Base-by-base conservation (phyloP, 2,797 vertebrate genomes). In the Momotus momota region DNA sequence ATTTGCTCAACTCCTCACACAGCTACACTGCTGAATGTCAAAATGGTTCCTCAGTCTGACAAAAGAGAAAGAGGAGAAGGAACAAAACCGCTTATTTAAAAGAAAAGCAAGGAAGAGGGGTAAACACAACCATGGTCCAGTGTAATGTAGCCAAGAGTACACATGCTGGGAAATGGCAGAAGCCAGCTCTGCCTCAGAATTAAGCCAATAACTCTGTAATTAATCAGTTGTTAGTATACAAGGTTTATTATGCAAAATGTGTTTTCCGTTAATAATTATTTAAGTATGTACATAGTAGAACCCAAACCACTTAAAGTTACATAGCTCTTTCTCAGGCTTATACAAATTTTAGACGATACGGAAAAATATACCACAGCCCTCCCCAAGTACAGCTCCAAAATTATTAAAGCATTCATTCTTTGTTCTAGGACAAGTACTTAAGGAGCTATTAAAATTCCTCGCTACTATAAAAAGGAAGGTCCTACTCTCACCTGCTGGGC, bases 401-500 rank as follows among this genome's bases (percentile, higher is more conserved):
- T 29, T 9, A 52, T 5, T n/a, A 41, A 48, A 88, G 33, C 33
- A 48, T 41, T 60, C 15, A 18, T 23, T 91, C 52, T 71, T 33
- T 48, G 10, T 45, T 80, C 29, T 25, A 78, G 69, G 69, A 40
- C n/a, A 52, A 77, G 49, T 3, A 35, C 13, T 22, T 18, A 7
- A 62, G 55, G 40, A 82, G 25, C 29, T 21, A 8, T 33, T 65
- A 3, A 35, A 43, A 43, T 2, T n/a, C 14, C 40, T 31, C 75
- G 66, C 49, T 62, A 27, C 48, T 41, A 5, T 2, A 12, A 57
- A 51, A 75, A 88, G 31, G 16, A 18, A 41, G 71, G 54, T 29
- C 57, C 35, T 61, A 4, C 41, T 83, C 94, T 97, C 96, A 99
- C 99, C 98, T 95, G 98, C 92, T 94, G 98, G 72, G 99, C 99